Percentiles rank a stretch among this genome's conserved stretches.
Evolutionary conservation across 2,888 invertebrate species (phyloP).

Genomic region (Beris chalybata): DNA sequence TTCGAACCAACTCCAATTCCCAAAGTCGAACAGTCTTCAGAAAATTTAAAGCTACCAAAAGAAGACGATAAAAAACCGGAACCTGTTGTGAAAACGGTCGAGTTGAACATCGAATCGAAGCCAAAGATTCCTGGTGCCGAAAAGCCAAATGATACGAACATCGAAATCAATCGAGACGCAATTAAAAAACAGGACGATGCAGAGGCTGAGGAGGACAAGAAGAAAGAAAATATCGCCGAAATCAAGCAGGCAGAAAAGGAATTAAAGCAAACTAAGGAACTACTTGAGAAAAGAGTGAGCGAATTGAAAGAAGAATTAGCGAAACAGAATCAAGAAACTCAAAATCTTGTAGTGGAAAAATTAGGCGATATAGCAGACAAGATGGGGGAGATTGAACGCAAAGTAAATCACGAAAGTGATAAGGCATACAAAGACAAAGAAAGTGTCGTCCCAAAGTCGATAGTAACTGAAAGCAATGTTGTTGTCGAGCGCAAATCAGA

Average conservation of each 20-base stretch:
- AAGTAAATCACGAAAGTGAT: constrained; percentile 56
- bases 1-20: not conserved
- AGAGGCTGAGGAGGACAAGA: constrained; percentile 49
- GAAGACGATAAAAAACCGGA: not conserved
- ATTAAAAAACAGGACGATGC: constrained; percentile 58
- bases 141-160: constrained; percentile 31
- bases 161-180: constrained; percentile 53
- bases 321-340: constrained; percentile 52
- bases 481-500: constrained; percentile 26
- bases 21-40: not conserved
- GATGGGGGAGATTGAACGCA: constrained; percentile 59
- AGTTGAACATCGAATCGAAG: constrained; percentile 2
- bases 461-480: not conserved
- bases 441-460: not conserved
- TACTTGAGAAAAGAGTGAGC: constrained; percentile 52
- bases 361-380: constrained; percentile 52
- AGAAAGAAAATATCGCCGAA: constrained; percentile 48
- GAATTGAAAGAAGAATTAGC: constrained; percentile 57
- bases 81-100: not conserved
- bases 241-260: constrained; percentile 50
- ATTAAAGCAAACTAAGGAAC: constrained; percentile 49
- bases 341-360: constrained; percentile 49
- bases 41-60: not conserved
- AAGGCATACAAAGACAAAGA: constrained; percentile 57
- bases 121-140: constrained; percentile 4